A percentile compares a stretch with the other conserved stretches of the same genome.
These are phyloP conservation scores for Sebastes goodei DNA, from an alignment of 2,797 vertebrate genomes.

Conservation along the genomic window DNA sequence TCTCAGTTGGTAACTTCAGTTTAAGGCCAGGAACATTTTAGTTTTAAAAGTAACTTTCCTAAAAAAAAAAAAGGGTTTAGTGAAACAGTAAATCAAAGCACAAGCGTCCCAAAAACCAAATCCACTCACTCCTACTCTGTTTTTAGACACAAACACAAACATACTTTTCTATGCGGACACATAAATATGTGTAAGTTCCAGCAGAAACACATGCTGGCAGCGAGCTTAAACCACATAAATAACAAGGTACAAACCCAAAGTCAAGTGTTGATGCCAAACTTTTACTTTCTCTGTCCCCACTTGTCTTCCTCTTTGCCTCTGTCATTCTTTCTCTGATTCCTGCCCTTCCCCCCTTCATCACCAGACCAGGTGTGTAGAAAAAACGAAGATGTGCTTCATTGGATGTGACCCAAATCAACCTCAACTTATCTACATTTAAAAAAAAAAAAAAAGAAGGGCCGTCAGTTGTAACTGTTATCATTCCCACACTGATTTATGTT, in stretches of 20 bases:
- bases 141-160: conserved; percentile 22
- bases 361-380: conserved; percentile 35
- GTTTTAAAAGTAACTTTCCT: neutral
- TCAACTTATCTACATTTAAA: neutral
- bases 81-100: conserved; percentile 4
- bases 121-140: conserved; percentile 4
- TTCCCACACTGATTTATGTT: neutral
- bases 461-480: neutral
- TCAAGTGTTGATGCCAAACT: conserved; percentile 25
- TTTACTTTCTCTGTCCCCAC: conserved; percentile 47
- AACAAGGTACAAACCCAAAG: conserved; percentile 33
- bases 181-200: conserved; percentile 28
- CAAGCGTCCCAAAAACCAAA: neutral
- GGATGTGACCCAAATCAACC: conserved; percentile 17
- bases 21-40: neutral
- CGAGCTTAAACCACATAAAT: conserved; percentile 27
- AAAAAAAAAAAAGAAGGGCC: neutral
- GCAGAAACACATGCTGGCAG: conserved; percentile 6
- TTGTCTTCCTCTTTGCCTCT: conserved; percentile 22
- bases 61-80: neutral
- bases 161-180: neutral
- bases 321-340: neutral
- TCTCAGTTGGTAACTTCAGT: neutral
- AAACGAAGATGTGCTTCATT: neutral
- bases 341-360: neutral